These are phyloP conservation scores for Melanogrammus aeglefinus DNA, from an alignment of 2,797 vertebrate species.

Conservation along the genomic window DNA sequence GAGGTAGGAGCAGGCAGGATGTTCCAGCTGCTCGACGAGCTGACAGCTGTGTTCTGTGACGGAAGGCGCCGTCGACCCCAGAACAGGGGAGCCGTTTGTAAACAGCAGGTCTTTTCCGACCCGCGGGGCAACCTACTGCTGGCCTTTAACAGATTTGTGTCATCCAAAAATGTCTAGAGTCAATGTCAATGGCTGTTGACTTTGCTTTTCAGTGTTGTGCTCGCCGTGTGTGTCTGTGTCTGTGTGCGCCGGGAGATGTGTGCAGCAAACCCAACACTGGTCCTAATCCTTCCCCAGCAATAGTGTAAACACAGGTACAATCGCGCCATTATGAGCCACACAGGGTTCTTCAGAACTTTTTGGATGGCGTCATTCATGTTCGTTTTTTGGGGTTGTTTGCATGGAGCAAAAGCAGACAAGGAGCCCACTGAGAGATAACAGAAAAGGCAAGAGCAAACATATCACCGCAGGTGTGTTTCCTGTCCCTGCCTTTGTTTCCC, in stretches of 20 bases:
- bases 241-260: not conserved
- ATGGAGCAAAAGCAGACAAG: not conserved
- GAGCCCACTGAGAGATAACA: conserved; percentile 43
- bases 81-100: conserved; percentile 2
- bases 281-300: not conserved
- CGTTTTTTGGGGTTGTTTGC: not conserved
- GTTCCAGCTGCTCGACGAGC: not conserved
- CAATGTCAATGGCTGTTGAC: conserved; percentile 1
- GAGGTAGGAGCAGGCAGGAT: conserved; percentile 12
- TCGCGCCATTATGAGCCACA: not conserved
- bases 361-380: not conserved
- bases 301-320: not conserved
- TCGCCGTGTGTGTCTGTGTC: not conserved
- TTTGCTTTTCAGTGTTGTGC: not conserved
- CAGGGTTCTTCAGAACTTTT: not conserved
- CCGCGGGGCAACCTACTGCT: not conserved
- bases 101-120: not conserved
- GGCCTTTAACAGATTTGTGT: conserved; percentile 48
- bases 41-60: conserved; percentile 56
- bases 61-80: conserved; percentile 41
- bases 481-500: conserved; percentile 50
- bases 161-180: conserved; percentile 35
- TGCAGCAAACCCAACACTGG: not conserved
- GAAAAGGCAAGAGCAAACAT: conserved; percentile 57
- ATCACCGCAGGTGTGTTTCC: conserved; percentile 50